phyloP scores from a whole-genome alignment of 1,140 invertebrate genomes.

The Achatina immaculata region DNA sequence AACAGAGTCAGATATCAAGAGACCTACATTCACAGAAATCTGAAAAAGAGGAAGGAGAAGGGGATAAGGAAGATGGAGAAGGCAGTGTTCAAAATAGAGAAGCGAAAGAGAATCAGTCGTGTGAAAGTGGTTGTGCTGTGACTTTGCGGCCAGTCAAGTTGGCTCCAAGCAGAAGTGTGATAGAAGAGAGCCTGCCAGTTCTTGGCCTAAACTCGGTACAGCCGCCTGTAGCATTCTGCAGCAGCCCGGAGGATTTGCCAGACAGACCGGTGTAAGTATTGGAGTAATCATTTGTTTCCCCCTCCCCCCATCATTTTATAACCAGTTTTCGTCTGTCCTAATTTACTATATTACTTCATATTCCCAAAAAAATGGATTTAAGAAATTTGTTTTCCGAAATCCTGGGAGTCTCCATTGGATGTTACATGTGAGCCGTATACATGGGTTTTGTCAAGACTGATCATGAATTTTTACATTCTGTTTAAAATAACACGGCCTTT shows the following conservation, averaged over 20 bases:
- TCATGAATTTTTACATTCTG: too few relatives aligned
- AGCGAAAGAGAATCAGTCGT: not conserved
- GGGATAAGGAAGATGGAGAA: constrained; percentile 14
- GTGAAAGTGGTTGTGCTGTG: not conserved
- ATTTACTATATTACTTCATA: too few relatives aligned
- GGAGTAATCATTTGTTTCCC: too few relatives aligned
- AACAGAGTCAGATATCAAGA: not conserved
- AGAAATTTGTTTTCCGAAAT: too few relatives aligned
- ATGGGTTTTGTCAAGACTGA: too few relatives aligned
- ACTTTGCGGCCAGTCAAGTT: constrained; percentile 38
- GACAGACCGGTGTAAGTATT: constrained; percentile 55
- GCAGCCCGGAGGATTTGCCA: constrained; percentile 55
- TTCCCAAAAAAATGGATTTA: too few relatives aligned
- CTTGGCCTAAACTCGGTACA: constrained; percentile 48
- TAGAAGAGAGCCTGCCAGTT: constrained; percentile 37
- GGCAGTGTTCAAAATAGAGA: constrained; percentile 8
- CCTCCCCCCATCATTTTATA: too few relatives aligned
- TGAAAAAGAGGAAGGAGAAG: not conserved
- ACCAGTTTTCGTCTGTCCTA: too few relatives aligned
- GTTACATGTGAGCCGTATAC: too few relatives aligned
- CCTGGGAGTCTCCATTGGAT: too few relatives aligned
- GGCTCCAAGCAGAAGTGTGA: constrained; percentile 44
- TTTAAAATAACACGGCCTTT: too few relatives aligned
- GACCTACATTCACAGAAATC: not conserved
- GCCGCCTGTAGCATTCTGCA: constrained; percentile 52